A percentile compares a stretch with the other conserved stretches of the same genome.
phyloP scores from a whole-genome alignment of 1,140 invertebrate genomes.

The Polyergus mexicanus region DNA sequence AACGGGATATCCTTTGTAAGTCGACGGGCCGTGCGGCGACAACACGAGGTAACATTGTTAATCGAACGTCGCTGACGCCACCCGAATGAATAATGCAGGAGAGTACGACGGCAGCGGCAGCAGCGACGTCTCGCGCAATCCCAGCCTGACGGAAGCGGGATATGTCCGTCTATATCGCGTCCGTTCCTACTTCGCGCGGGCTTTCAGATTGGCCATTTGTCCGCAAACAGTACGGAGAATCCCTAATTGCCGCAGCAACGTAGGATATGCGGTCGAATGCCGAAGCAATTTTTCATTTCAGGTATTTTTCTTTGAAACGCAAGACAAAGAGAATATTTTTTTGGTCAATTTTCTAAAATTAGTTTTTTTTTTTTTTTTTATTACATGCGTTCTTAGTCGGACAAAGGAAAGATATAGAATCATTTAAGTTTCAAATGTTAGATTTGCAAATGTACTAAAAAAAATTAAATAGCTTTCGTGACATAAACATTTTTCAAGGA shows the following conservation, averaged over 20 bases:
- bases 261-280: not conserved
- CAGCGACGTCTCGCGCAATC: slow-evolving; percentile 59
- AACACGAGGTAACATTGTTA: slow-evolving; percentile 68
- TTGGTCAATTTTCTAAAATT: no score
- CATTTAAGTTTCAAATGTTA: no score
- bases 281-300: slow-evolving; percentile 5
- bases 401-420: no score
- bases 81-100: slow-evolving; percentile 70
- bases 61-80: slow-evolving; percentile 63
- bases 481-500: no score
- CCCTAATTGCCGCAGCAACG: slow-evolving; percentile 42
- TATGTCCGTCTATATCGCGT: slow-evolving; percentile 45
- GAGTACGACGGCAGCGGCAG: not conserved
- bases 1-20: slow-evolving; percentile 64
- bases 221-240: slow-evolving; percentile 53
- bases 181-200: slow-evolving; percentile 40
- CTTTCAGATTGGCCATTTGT: slow-evolving; percentile 51
- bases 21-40: slow-evolving; percentile 56
- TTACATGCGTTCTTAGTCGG: no score
- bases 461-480: no score
- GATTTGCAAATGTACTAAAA: no score
- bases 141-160: slow-evolving; percentile 52
- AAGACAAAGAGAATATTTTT: no score
- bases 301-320: no score
- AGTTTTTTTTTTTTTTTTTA: no score